Conservation (phyloP, 2,888 invertebrate genomes). For the Archips xylosteana region DNA sequence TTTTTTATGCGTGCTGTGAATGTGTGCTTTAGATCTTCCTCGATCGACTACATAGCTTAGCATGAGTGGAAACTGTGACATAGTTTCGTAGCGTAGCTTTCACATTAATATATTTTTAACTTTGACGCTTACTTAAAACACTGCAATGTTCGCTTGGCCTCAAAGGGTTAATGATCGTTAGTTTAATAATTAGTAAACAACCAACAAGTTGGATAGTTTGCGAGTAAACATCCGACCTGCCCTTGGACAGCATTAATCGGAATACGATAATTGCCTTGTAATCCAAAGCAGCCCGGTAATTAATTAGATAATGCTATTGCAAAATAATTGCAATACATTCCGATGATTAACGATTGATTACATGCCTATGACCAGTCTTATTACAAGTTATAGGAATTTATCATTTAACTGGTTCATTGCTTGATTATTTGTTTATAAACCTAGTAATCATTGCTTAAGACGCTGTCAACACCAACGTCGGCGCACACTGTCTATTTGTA, state of each 20-base stretch:
- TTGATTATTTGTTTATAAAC: constrained; percentile 5
- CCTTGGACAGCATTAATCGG: constrained; percentile 22
- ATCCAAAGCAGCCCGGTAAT: constrained; percentile 17
- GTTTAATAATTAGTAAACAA: constrained; percentile 21
- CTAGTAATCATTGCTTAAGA: background rate
- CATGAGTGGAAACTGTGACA: too few species aligned
- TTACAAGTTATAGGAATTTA: constrained; percentile 20
- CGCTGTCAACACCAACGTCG: too few species aligned
- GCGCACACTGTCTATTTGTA: too few species aligned
- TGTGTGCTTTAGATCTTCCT: too few species aligned
- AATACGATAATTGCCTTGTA: constrained; percentile 23
- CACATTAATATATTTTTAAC: background rate
- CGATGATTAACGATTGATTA: constrained; percentile 34
- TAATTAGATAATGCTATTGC: constrained; percentile 36
- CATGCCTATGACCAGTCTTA: constrained; percentile 11
- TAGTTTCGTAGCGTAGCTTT: too few species aligned
- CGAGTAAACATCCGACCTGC: constrained; percentile 11
- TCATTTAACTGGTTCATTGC: constrained; percentile 32
- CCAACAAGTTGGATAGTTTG: background rate
- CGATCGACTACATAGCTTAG: too few species aligned
- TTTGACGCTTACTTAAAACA: background rate
- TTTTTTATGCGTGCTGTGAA: too few species aligned
- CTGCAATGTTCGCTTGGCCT: background rate
- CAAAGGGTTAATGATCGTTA: background rate
- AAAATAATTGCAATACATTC: constrained; percentile 25